A percentile compares a stretch with the other conserved stretches of the same genome.
phyloP scores from a whole-genome alignment of 2,113 vertebrate species.

The Hassar affinis region DNA sequence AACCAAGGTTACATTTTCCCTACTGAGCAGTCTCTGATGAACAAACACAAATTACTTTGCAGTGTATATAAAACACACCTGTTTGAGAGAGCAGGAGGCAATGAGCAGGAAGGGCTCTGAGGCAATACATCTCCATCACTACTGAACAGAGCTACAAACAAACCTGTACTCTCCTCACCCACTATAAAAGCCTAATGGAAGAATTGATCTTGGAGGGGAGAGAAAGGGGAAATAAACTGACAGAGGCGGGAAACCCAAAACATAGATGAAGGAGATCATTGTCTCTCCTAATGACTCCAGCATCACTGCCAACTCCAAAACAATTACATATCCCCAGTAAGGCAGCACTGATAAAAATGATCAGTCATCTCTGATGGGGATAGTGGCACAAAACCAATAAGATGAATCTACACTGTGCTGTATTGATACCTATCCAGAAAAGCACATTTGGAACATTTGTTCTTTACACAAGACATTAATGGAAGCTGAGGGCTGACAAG shows the following conservation, averaged over 20 bases:
- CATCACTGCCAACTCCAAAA: constrained; percentile 28
- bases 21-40: constrained; percentile 37
- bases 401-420: constrained; percentile 22
- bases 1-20: constrained; percentile 2
- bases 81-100: constrained; percentile 19
- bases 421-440: constrained; percentile 2
- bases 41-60: constrained; percentile 41
- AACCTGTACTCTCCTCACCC: constrained; percentile 34
- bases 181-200: constrained; percentile 37
- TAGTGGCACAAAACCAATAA: constrained; percentile 37
- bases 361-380: constrained; percentile 33
- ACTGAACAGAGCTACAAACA: constrained; percentile 33
- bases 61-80: constrained; percentile 30
- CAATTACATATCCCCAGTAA: constrained; percentile 29
- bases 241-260: neutral
- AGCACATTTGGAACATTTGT: neutral
- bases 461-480: constrained; percentile 2
- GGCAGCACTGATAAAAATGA: constrained; percentile 7
- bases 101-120: constrained; percentile 24
- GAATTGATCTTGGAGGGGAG: neutral
- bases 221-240: neutral
- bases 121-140: constrained; percentile 33
- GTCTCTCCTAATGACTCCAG: constrained; percentile 34
- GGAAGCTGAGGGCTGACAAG: constrained; percentile 27
- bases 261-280: constrained; percentile 32